Conservation (phyloP, 2,888 invertebrate genomes). For the Noctua fimbriata region DNA sequence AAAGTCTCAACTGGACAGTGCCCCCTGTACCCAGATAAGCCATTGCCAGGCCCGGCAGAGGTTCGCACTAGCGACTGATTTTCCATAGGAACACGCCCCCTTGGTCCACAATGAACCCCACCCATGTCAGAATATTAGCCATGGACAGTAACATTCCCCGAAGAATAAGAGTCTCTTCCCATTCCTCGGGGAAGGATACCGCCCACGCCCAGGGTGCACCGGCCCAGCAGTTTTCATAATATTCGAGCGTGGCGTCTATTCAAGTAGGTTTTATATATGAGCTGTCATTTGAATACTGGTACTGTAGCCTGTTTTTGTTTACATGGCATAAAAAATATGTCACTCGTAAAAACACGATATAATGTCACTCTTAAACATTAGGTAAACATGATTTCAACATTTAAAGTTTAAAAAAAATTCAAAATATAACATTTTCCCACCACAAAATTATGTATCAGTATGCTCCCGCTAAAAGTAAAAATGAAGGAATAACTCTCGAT, state of each 20-base stretch:
- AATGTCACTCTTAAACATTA: constrained; percentile 7
- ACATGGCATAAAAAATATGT: constrained; percentile 35
- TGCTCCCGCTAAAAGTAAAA: constrained; percentile 83
- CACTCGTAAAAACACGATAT: constrained; percentile 13
- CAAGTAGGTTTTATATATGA: constrained; percentile 29
- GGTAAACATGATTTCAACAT: constrained; percentile 47
- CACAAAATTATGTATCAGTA: constrained; percentile 70
- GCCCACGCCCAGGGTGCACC: no score
- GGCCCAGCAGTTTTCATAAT: no score
- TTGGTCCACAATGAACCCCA: no score
- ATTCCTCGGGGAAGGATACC: no score
- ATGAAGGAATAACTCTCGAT: constrained; percentile 76
- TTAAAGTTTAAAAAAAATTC: constrained; percentile 47
- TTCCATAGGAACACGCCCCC: no score
- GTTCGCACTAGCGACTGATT: no score
- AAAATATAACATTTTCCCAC: constrained; percentile 59
- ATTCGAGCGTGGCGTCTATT: not conserved
- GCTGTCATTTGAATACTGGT: constrained; percentile 46
- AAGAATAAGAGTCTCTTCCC: no score
- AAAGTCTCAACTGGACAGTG: no score
- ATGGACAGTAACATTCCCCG: no score
- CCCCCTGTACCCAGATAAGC: no score
- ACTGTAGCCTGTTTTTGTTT: constrained; percentile 13
- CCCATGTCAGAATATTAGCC: no score
- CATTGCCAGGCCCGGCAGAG: no score